Percentiles rank a stretch among this genome's conserved stretches.
Conservation (phyloP, 2,113 vertebrate genomes). For the Corvus cornix region DNA sequence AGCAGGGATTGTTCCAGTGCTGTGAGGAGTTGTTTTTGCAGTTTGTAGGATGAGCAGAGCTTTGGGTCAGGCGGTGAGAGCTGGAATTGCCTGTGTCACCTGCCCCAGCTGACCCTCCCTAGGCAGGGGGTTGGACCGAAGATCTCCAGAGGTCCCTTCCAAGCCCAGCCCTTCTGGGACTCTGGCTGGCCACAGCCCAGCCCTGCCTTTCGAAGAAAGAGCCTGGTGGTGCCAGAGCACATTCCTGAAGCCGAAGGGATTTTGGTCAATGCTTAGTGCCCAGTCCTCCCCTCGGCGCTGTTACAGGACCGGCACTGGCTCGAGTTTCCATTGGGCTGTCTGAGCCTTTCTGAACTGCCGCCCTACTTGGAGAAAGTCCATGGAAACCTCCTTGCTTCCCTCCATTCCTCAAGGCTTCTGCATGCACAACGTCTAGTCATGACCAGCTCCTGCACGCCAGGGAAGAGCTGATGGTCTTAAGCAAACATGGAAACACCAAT, state of each 20-base stretch:
- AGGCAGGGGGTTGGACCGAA: not conserved
- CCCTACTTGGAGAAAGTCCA: constrained; percentile 43
- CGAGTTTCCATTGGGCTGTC: not conserved
- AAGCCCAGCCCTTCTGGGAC: not conserved
- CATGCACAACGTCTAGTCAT: fast-evolving
- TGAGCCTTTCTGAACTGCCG: not conserved
- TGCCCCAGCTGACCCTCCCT: not conserved
- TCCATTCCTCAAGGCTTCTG: not conserved
- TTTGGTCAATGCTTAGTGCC: not conserved
- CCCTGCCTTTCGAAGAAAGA: not conserved
- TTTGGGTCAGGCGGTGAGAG: not conserved
- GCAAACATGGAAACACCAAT: fast-evolving
- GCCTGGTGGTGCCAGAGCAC: not conserved
- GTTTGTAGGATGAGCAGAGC: not conserved
- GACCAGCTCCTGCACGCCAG: fast-evolving
- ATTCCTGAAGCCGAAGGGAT: fast-evolving
- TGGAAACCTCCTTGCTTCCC: not conserved
- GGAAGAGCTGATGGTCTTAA: not conserved
- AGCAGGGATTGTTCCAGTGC: not conserved
- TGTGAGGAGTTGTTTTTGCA: not conserved
- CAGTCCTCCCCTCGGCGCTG: not conserved
- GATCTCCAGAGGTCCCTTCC: not conserved
- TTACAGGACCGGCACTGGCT: not conserved
- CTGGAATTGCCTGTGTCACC: not conserved
- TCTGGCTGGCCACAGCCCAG: fast-evolving